Evolutionary conservation across 2,113 vertebrate species (phyloP).

Genomic region (Fukomys damarensis): DNA sequence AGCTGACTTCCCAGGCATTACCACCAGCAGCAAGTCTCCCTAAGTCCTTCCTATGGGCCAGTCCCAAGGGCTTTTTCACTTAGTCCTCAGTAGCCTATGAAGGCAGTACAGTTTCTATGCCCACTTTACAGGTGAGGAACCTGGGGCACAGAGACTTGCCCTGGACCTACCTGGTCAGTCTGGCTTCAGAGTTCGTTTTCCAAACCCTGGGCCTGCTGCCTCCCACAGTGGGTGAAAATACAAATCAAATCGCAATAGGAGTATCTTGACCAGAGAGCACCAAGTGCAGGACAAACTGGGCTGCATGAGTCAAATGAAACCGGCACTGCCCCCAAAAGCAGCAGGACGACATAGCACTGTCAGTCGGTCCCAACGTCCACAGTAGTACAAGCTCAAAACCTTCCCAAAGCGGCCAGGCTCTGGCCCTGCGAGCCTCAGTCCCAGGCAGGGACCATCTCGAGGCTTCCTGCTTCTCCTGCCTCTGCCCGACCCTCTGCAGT

Average conservation of each 20-base stretch:
- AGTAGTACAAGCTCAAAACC: too few species aligned
- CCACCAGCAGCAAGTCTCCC: background rate
- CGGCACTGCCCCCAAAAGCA: background rate
- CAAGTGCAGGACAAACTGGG: background rate
- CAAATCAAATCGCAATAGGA: fast-evolving
- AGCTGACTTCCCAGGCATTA: background rate
- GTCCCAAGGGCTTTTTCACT: background rate
- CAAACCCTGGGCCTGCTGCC: background rate
- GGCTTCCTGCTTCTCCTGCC: background rate
- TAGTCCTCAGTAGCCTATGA: background rate
- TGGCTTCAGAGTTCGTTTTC: background rate
- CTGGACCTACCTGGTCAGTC: background rate
- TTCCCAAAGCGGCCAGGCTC: background rate
- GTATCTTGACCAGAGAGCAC: background rate
- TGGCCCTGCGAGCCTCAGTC: background rate
- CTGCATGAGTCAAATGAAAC: background rate
- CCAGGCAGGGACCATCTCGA: background rate
- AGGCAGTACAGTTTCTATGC: background rate
- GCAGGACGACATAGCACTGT: fast-evolving
- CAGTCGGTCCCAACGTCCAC: fast-evolving
- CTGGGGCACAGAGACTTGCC: background rate
- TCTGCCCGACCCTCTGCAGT: background rate
- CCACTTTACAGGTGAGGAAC: background rate
- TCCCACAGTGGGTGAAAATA: background rate
- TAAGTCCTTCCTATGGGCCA: background rate